phyloP scores from a whole-genome alignment of 2,113 vertebrate genomes.

The Regulus satrapa region DNA sequence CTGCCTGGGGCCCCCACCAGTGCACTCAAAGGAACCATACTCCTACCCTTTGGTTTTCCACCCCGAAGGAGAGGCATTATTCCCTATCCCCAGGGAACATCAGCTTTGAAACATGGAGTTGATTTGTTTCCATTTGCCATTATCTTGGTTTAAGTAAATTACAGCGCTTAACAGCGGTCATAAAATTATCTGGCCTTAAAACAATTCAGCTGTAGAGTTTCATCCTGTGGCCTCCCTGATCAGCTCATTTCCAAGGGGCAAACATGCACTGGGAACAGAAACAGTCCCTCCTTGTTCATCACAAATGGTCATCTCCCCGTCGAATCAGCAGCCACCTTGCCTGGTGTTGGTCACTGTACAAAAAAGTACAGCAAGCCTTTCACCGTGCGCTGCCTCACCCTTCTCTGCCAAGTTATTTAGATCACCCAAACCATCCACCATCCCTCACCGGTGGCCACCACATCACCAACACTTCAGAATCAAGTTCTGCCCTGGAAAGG shows the following conservation, averaged over 20 bases:
- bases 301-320: not conserved
- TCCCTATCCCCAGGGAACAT: not conserved
- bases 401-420: not conserved
- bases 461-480: not conserved
- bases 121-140: slow-evolving; percentile 21
- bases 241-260: not conserved
- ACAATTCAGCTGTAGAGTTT: not conserved
- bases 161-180: not conserved
- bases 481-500: not conserved
- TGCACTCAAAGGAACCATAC: not conserved
- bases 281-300: not conserved
- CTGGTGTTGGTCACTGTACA: not conserved
- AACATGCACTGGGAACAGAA: not conserved
- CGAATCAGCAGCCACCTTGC: not conserved
- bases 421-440: not conserved
- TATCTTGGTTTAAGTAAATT: slow-evolving; percentile 46
- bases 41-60: not conserved
- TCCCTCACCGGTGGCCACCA: not conserved
- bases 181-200: slow-evolving; percentile 17
- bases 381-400: not conserved
- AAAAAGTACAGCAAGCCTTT: not conserved
- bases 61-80: not conserved
- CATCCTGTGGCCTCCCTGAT: not conserved
- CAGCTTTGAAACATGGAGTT: not conserved
- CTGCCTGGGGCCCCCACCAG: fast-evolving